These are phyloP conservation scores for Pseudomyrmex cubaensis DNA, from an alignment of 1,140 invertebrate genomes.

Conservation along the genomic window DNA sequence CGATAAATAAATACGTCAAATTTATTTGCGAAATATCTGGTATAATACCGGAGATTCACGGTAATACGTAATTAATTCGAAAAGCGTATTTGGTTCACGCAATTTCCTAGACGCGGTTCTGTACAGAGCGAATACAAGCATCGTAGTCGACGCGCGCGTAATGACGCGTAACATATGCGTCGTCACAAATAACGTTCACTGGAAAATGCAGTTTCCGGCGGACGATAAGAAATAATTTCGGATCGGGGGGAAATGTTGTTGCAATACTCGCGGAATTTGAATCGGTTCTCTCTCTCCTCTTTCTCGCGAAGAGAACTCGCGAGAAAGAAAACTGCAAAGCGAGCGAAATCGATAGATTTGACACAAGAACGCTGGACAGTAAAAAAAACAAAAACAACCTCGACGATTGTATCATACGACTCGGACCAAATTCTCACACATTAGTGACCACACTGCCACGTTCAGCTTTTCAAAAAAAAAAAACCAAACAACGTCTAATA, in stretches of 20 bases:
- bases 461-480: slow-evolving; percentile 58
- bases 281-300: too few relatives aligned
- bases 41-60: background rate
- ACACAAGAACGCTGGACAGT: background rate
- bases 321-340: background rate
- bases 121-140: background rate
- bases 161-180: too few relatives aligned
- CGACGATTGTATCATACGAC: slow-evolving; percentile 41
- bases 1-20: background rate
- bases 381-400: slow-evolving; percentile 47
- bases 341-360: slow-evolving; percentile 24
- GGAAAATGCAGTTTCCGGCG: slow-evolving; percentile 48
- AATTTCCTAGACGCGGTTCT: background rate
- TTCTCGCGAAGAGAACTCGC: too few relatives aligned
- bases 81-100: background rate
- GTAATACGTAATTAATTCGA: slow-evolving; percentile 16
- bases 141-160: background rate
- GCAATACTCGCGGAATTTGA: too few relatives aligned
- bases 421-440: slow-evolving; percentile 65
- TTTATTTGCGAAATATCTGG: background rate
- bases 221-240: slow-evolving; percentile 47
- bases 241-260: slow-evolving; percentile 7
- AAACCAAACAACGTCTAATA: slow-evolving; percentile 21
- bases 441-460: slow-evolving; percentile 69
- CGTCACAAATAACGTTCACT: slow-evolving; percentile 2